Percentiles rank a stretch among this genome's conserved stretches.
Evolutionary conservation across 37 sponge, comb jelly and placozoan species (phyloP).

Genomic region (Agelas oroides): DNA sequence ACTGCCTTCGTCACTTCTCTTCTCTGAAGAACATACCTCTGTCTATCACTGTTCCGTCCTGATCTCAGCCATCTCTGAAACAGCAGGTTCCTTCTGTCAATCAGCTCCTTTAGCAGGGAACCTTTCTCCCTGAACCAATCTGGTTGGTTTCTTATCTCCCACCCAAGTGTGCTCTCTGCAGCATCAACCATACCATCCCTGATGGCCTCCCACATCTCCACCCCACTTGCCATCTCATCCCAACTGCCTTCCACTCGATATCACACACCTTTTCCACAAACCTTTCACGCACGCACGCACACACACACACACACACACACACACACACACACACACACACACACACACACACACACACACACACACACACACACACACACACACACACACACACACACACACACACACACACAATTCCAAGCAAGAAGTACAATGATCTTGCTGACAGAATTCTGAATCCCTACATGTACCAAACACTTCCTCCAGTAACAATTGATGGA

Average conservation of each 20-base stretch:
- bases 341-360: no score
- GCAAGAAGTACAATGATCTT: no score
- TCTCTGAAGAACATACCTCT: constrained; percentile 39
- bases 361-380: no score
- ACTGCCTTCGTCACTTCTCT: constrained; percentile 33
- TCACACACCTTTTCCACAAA: constrained; percentile 36
- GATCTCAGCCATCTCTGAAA: constrained; percentile 32
- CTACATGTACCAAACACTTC: no score
- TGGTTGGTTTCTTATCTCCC: constrained; percentile 28
- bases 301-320: not conserved
- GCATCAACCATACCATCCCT: constrained; percentile 22
- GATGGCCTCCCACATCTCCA: constrained; percentile 45
- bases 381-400: no score
- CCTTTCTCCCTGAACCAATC: constrained; percentile 46
- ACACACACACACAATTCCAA: no score
- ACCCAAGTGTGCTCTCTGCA: constrained; percentile 28
- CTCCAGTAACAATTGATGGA: no score
- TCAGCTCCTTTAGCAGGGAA: constrained; percentile 11
- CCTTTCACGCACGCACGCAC: not conserved
- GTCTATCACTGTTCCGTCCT: not conserved
- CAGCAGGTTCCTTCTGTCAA: constrained; percentile 23
- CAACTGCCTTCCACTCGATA: constrained; percentile 4
- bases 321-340: no score
- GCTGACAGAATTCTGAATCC: no score
- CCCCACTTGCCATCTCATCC: constrained; percentile 15